Base-by-base conservation (phyloP, 2,113 vertebrate genomes). In the Struthidea cinerea region DNA sequence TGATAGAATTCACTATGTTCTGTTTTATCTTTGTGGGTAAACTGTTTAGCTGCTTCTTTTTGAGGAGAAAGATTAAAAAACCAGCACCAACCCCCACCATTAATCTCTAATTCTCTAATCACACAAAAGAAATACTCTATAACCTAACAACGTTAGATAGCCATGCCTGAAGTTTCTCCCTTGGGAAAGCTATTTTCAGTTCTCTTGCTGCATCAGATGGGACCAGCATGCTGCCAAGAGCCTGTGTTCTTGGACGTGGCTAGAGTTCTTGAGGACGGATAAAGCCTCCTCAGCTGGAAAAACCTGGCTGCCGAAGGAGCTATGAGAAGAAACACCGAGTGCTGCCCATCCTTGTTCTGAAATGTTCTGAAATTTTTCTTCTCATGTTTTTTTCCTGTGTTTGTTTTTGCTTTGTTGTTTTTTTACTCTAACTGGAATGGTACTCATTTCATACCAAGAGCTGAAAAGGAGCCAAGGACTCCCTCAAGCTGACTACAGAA, bases 261-360 rank as follows among this genome's bases (percentile, higher is more conserved):
- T 73, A 50, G 67, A 39, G 37, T 46, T 95, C 70, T 85, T 4
- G 16, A 84, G 68, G 22, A 94, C 3, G 17, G n/a, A 84, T 65
- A 89, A 95, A 90, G n/a, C 21, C 64, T 87, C 35, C 80, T 86
- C 80, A 92, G 85, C 86, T 95, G 89, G 69, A 92, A 92, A 93
- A 94, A 93, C 23, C 63, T 90, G 86, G 71, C 89, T 86, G 64
- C 64, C 90, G 47, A 84, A 69, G 46, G 53, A 80, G 63, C 56
- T 84, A 33, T 33, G 35, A 83, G 69, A 93, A 76, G 26, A 93
- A 88, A 89, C n/a, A 4, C 16, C 41, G 33, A 88, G 53, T 74
- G 42, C 78, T 93, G 78, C 90, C 85, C 85, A 90, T 90, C 59
- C 92, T 93, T 92, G 88, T 61, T 87, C 92, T 64, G 37, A 93